Conservation (phyloP, 2,113 vertebrate genomes). For the Poicephalus gulielmi region DNA sequence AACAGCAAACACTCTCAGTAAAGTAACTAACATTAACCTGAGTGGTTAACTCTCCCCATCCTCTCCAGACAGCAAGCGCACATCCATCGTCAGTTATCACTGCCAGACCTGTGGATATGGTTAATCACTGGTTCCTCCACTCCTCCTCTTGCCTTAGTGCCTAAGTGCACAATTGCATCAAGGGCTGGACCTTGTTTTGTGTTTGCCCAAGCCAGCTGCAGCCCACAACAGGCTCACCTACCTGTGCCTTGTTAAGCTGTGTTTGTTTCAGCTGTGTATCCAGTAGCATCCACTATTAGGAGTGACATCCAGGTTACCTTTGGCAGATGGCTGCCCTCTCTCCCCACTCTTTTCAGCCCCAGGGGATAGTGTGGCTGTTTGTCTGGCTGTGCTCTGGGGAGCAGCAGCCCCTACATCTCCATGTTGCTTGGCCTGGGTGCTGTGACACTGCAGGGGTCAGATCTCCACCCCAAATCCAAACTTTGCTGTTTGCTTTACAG, state of each 20-base stretch:
- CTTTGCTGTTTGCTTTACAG: neutral
- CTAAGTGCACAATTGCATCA: neutral
- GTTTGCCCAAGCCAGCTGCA: neutral
- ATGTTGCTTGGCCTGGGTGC: accelerated
- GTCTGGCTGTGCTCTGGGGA: neutral
- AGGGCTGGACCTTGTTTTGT: neutral
- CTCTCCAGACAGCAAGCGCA: neutral
- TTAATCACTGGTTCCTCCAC: neutral
- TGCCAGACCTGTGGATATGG: neutral
- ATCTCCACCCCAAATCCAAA: neutral
- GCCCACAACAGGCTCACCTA: neutral
- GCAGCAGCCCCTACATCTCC: neutral
- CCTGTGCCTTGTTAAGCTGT: neutral
- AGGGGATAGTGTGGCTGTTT: neutral
- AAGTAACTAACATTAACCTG: neutral
- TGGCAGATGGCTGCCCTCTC: neutral
- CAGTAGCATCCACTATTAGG: neutral
- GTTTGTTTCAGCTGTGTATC: neutral
- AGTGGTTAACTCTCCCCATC: neutral
- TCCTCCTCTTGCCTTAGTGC: accelerated
- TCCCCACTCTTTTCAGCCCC: neutral
- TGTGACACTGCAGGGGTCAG: neutral
- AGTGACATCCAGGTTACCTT: neutral
- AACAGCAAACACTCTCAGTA: neutral
- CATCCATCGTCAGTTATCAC: accelerated